Conservation (phyloP, 2,888 invertebrate species). For the Idaea straminata region DNA sequence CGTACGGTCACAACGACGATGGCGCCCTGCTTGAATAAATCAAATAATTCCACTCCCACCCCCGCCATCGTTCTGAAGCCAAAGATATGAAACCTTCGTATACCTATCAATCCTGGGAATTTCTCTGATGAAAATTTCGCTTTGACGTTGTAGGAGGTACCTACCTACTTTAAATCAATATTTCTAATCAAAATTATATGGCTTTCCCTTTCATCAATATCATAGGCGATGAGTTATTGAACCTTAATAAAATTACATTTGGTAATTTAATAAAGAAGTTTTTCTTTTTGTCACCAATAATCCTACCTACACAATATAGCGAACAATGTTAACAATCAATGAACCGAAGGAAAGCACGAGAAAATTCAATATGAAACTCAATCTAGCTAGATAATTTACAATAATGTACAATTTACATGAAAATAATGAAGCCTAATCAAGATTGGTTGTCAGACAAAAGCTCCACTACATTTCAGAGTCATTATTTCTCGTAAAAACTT, state of each 20-base stretch:
- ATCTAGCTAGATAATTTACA: slow-evolving; percentile 11
- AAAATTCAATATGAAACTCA: slow-evolving; percentile 1
- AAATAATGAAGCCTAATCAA: slow-evolving; percentile 69
- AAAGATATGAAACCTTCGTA: slow-evolving; percentile 16
- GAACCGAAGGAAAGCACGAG: slow-evolving; percentile 4
- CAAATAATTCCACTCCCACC: slow-evolving; percentile 41
- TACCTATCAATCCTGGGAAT: slow-evolving; percentile 12
- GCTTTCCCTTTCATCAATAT: background rate
- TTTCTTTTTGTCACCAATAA: background rate
- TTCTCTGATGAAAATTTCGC: slow-evolving; percentile 9
- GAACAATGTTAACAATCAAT: background rate
- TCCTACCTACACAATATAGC: background rate
- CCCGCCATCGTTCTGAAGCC: slow-evolving; percentile 19
- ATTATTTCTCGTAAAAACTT: slow-evolving; percentile 66
- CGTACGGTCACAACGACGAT: slow-evolving; percentile 46
- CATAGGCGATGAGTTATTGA: background rate
- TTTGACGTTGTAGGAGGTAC: slow-evolving; percentile 1
- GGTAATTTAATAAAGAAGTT: background rate
- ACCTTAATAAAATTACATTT: background rate
- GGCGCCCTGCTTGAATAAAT: slow-evolving; percentile 52
- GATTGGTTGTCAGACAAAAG: slow-evolving; percentile 68
- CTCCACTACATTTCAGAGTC: slow-evolving; percentile 51
- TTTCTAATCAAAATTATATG: background rate
- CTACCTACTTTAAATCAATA: background rate
- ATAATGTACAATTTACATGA: slow-evolving; percentile 48